Conservation (phyloP, 2,888 invertebrate genomes). For the Polietes domitor region DNA sequence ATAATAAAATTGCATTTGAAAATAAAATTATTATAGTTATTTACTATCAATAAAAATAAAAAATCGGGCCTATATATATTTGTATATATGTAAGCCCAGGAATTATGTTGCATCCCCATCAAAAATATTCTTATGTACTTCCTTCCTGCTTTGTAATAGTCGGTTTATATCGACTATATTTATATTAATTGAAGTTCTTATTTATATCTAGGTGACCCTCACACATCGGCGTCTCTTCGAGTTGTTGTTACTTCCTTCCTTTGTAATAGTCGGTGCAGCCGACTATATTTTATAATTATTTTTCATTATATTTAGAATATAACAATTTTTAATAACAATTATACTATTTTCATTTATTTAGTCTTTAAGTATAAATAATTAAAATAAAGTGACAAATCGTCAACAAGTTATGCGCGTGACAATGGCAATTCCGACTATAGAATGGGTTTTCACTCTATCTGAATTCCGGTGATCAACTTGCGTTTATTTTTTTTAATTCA, state of each 20-base stretch:
- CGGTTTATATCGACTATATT: background rate
- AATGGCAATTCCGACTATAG: background rate
- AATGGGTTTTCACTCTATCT: background rate
- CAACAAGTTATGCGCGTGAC: background rate
- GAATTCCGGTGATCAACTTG: background rate
- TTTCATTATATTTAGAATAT: background rate
- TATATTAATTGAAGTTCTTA: too few species aligned
- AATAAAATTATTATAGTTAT: too few species aligned
- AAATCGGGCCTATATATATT: too few species aligned
- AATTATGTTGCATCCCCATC: too few species aligned
- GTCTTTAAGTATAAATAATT: background rate
- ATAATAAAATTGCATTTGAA: too few species aligned
- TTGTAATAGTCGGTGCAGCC: slow-evolving; percentile 2
- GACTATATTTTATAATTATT: slow-evolving; percentile 21
- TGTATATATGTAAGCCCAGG: too few species aligned
- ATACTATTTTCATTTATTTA: background rate
- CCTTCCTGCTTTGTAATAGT: background rate
- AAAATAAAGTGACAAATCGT: background rate
- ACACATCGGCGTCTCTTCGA: too few species aligned
- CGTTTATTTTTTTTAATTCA: background rate
- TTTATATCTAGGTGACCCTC: too few species aligned
- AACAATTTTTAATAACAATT: background rate
- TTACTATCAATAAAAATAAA: too few species aligned
- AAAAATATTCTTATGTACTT: background rate
- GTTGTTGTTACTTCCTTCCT: background rate